phyloP scores from a whole-genome alignment of 2,113 vertebrate genomes.

The Pangasianodon gigas region DNA sequence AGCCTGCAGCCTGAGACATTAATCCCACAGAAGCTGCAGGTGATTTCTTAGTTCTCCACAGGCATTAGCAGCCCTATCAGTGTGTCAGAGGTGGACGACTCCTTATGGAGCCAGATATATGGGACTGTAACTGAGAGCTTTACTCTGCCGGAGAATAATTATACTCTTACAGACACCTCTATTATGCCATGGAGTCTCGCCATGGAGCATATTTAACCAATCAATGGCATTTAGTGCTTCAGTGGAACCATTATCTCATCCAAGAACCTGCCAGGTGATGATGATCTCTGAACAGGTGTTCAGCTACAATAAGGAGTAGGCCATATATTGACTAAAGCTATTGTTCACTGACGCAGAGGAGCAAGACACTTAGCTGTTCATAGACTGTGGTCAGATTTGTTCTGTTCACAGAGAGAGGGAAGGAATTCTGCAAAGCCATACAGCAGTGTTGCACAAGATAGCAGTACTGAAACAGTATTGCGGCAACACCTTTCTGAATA shows the following conservation, averaged over 20 bases:
- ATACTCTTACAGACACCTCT: constrained; percentile 22
- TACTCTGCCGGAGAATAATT: constrained; percentile 31
- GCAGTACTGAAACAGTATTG: neutral
- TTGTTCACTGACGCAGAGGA: constrained; percentile 31
- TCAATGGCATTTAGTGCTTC: constrained; percentile 47
- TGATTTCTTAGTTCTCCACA: constrained; percentile 33
- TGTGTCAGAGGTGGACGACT: constrained; percentile 24
- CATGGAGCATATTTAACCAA: constrained; percentile 46
- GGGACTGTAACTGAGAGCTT: neutral
- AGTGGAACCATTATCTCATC: constrained; percentile 43
- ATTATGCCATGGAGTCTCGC: constrained; percentile 26
- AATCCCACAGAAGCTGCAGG: constrained; percentile 33
- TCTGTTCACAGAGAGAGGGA: neutral
- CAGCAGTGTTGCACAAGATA: neutral
- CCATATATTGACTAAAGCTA: constrained; percentile 27
- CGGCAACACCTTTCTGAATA: neutral
- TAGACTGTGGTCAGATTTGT: neutral
- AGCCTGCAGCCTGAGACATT: constrained; percentile 24
- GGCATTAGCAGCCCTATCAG: constrained; percentile 30
- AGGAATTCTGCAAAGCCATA: neutral
- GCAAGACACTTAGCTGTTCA: constrained; percentile 4
- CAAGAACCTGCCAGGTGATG: constrained; percentile 24
- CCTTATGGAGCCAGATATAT: constrained; percentile 3
- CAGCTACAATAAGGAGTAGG: constrained; percentile 12
- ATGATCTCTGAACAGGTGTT: constrained; percentile 35